Evolutionary conservation across 2,888 invertebrate species (phyloP), one percentile per base, ranked within the genome.

Genomic region (Mythimna impura): DNA sequence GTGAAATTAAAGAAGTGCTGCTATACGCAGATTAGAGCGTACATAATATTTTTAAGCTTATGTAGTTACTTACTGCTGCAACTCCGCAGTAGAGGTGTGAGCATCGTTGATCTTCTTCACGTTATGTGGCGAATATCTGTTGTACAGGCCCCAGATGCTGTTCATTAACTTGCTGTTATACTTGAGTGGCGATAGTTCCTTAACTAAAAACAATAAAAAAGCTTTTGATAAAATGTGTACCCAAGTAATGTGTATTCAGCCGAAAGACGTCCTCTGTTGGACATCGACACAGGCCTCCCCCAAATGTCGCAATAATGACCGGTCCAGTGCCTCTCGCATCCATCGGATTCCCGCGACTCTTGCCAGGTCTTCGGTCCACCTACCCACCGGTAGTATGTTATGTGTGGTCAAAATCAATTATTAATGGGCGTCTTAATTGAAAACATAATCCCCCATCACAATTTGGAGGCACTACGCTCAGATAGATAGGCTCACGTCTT

Each of bases 131-230:
- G 98, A 98, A 91, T 98, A 98, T 64, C 98, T 97, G 93, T 98
- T 98, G 96, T 98, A 98, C 81, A 97, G 95, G n/a, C 98, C 98
- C 98, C 98, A 98, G 91, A 98, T 98, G 93, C 98, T 98, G 92
- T 98, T 98, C 98, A 98, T 98, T 90, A 98, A 93, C 93, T 98
- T 98, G 92, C 98, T 98, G 93, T 97, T 98, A 94, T 98, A 98
- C 90, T 98, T 98, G 76, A 97, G 93, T 25, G 98, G 98, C 9
- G 97, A 96, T 66, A 97, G 95, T 89, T 98, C 97, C 88, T 96
- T 96, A 79, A 96, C 97, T 97, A 93, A 52, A 96, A 77, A 54
- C 22, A 43, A 30, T 34, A 55, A 34, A 14, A 22, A 52, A 20
- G 12, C 1, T 20, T 63, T 36, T 63, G 10, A 47, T 64, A 47